These are phyloP conservation scores for Tenthredo distinguenda DNA, from an alignment of 2,888 invertebrate species.

Conservation along the genomic window DNA sequence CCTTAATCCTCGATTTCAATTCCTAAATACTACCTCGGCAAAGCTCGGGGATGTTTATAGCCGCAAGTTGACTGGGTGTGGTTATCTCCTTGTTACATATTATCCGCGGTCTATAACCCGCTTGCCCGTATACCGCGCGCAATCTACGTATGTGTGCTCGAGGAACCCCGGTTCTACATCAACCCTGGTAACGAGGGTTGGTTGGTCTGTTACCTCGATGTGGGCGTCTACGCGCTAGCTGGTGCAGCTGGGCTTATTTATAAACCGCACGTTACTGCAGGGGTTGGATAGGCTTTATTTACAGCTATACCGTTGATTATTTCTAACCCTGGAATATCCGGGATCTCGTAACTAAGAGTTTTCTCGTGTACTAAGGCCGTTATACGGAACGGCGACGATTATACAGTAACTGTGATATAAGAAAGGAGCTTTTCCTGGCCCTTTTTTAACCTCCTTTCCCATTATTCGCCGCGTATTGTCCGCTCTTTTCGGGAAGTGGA, in stretches of 20 bases:
- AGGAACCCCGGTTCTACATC: not conserved
- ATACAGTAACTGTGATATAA: not conserved
- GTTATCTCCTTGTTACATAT: constrained; percentile 21
- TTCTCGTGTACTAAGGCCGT: not conserved
- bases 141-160: not conserved
- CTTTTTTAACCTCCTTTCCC: not conserved
- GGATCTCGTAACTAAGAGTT: not conserved
- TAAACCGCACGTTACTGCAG: constrained; percentile 2
- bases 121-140: not conserved
- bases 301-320: not conserved
- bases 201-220: constrained; percentile 2
- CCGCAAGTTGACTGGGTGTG: constrained; percentile 41
- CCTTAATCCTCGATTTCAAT: not conserved
- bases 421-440: not conserved
- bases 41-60: constrained; percentile 1
- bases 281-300: constrained; percentile 8
- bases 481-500: not conserved
- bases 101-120: not conserved
- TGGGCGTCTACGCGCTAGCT: constrained; percentile 24
- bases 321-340: not conserved
- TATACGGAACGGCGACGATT: not conserved
- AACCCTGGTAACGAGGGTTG: constrained; percentile 44
- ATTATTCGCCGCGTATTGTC: not conserved
- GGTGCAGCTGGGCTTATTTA: constrained; percentile 31
- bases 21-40: not conserved